Conservation (phyloP, 23 tunicate species). For the Corella eumyota region DNA sequence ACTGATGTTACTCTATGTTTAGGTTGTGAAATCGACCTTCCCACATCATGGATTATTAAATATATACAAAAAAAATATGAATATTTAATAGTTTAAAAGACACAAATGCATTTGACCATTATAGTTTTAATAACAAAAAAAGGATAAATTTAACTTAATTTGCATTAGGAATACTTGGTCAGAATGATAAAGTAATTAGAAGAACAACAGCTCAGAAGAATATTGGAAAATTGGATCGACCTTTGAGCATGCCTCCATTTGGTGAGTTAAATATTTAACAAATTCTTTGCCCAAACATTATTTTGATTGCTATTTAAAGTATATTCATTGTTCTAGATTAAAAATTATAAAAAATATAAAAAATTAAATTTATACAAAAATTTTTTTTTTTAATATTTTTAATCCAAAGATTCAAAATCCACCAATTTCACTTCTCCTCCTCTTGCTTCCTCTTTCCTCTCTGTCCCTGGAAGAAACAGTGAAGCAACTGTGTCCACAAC, state of each 20-base stretch:
- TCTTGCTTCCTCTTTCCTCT: constrained; percentile 24
- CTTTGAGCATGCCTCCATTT: constrained; percentile 51
- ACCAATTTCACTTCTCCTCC: not conserved
- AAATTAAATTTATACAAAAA: not conserved
- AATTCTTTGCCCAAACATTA: not conserved
- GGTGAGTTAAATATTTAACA: constrained; percentile 8
- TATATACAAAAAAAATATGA: too few relatives aligned
- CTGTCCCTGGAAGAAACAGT: constrained; percentile 29
- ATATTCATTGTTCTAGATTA: not conserved
- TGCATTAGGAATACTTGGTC: too few relatives aligned
- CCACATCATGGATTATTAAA: too few relatives aligned
- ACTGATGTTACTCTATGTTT: too few relatives aligned
- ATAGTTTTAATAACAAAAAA: too few relatives aligned
- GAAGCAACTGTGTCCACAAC: constrained; percentile 38
- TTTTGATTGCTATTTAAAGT: not conserved
- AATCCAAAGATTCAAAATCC: not conserved
- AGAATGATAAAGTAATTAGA: constrained; percentile 18
- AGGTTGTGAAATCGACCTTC: too few relatives aligned
- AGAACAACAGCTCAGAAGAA: constrained; percentile 18
- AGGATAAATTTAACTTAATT: too few relatives aligned
- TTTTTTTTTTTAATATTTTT: not conserved
- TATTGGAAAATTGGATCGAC: constrained; percentile 18
- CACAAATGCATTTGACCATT: too few relatives aligned
- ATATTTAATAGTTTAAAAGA: too few relatives aligned
- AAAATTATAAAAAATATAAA: too few relatives aligned